A percentile compares a stretch with the other conserved stretches of the same genome.
Conservation (phyloP, 2,113 vertebrate genomes). For the Scomber colias region DNA sequence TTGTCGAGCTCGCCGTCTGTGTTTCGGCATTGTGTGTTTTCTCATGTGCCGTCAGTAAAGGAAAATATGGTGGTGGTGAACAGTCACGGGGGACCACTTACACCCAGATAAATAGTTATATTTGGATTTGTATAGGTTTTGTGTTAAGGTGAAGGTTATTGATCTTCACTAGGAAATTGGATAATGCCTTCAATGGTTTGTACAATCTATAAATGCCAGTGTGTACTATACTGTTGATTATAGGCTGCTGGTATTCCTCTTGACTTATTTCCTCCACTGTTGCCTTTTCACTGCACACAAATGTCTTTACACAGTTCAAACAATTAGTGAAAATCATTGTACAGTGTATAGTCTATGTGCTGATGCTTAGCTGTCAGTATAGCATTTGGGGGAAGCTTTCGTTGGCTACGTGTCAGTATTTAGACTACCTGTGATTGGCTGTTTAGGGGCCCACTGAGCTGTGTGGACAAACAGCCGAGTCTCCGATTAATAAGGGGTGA, state of each 20-base stretch:
- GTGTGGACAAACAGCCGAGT: conserved; percentile 57
- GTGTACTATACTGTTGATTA: not conserved
- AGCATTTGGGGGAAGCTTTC: conserved; percentile 44
- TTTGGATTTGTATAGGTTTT: conserved; percentile 40
- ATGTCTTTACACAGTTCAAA: not conserved
- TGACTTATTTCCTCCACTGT: not conserved
- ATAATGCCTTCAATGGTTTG: conserved; percentile 28
- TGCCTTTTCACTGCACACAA: not conserved
- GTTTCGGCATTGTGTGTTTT: conserved; percentile 3
- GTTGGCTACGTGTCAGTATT: conserved; percentile 53
- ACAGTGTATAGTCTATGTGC: conserved; percentile 3
- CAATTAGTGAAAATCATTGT: not conserved
- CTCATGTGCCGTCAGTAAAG: conserved; percentile 28
- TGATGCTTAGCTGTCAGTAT: conserved; percentile 12
- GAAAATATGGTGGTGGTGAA: conserved; percentile 6
- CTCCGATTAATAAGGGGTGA: conserved; percentile 69
- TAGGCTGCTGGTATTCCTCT: conserved; percentile 4
- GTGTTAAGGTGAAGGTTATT: conserved; percentile 33
- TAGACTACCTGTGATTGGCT: conserved; percentile 54
- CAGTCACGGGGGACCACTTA: conserved; percentile 3
- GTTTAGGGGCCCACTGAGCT: conserved; percentile 48
- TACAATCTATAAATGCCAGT: conserved; percentile 4
- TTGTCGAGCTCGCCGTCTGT: conserved; percentile 9
- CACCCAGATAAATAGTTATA: conserved; percentile 20
- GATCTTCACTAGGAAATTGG: conserved; percentile 38